Base-by-base conservation (phyloP, 2,113 vertebrate genomes). In the Sapayoa aenigma region DNA sequence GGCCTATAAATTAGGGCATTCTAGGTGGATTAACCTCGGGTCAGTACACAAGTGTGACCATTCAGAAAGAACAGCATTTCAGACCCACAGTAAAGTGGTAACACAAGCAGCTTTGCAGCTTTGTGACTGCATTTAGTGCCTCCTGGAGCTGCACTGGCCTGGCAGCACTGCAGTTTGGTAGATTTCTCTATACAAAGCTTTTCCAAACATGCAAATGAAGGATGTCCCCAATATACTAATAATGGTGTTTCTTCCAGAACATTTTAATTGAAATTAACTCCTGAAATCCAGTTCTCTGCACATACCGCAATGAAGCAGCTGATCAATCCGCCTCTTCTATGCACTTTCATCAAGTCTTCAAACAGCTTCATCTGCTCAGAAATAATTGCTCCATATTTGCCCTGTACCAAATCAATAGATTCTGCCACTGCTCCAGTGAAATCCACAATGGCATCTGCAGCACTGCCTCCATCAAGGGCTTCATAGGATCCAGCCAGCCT, bases 401-500 rank as follows among this genome's bases (percentile, higher is more conserved):
- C 98, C n/a, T 94, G 95, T 55, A 97, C 96, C 96, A 99, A 94
- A 94, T 97, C 97, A 47, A 99, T 83, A 87, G 98, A 97, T 97
- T 99, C 99, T 23, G 98, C 95, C 81, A 99, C 98, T 5, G 99
- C 99, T 52, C 99, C 99, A 39, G 98, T 99, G 96, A 99, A 99
- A 94, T 99, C 99, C 95, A 99, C 98, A 75, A 99, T 98, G 25
- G 99, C 99, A 41, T 99, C 99, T 50, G 98, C 98, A 30, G 99
- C 99, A 42, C 98, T 99, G 55, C 99, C 98, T 22, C 99, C 98
- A 76, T 98, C 99, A 46, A 99, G 96, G 11, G 99, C 99, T 96
- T 99, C 98, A 3, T 99, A 99, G 96, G 98, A 99, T 62, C 98
- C 98, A 24, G 98, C 97, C 46, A 99, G 95, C 96, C 99, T 99